Base-by-base conservation (phyloP, 2,113 vertebrate species). In the Planiliza haematocheilus region DNA sequence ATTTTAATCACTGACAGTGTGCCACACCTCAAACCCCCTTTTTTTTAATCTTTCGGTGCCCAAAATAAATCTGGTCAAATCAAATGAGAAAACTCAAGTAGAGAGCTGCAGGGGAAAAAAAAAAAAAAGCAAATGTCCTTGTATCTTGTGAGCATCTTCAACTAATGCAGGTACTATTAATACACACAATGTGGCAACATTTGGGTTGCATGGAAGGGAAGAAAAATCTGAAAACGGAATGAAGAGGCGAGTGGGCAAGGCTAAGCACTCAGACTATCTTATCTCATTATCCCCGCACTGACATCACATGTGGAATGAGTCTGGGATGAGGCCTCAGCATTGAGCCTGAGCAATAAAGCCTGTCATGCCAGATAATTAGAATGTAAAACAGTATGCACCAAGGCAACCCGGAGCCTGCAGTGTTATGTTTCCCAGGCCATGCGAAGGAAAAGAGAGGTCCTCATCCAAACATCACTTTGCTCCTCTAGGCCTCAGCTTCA, bases 351-450 rank as follows among this genome's bases (percentile, higher is more conserved):
- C 83, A 89, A 89, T 94, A 92, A 93, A 92, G 79, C 71, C 86
- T 90, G 87, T 91, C 89, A 90, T 74, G 84, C 86, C 87, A 75
- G 88, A 89, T 91, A 94, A 95, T 78, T 91, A 87, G 85, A 91
- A 94, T 94, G 91, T 93, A 94, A 94, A 94, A 87, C 81, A 91
- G 82, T 81, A 81, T 79, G 85, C 80, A 57, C 78, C 87, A 81
- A 82, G 81, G 85, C 91, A 89, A 91, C 80, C 67, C 74, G 71
- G 51, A 85, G 72, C 75, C 85, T 42, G 76, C 77, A 82, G 90
- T 89, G 79, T 82, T 88, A 77, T 73, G 83, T 64, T 91, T 91
- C 92, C 74, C 84, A 88, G 77, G 79, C 85, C 86, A 65, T 65
- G 65, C 63, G 69, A 88, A 86, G 72, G 86, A 86, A n/a, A 86